Evolutionary conservation across 2,888 invertebrate species (phyloP), one percentile per base, ranked within the genome.

Genomic region (Pseudoips prasinana): DNA sequence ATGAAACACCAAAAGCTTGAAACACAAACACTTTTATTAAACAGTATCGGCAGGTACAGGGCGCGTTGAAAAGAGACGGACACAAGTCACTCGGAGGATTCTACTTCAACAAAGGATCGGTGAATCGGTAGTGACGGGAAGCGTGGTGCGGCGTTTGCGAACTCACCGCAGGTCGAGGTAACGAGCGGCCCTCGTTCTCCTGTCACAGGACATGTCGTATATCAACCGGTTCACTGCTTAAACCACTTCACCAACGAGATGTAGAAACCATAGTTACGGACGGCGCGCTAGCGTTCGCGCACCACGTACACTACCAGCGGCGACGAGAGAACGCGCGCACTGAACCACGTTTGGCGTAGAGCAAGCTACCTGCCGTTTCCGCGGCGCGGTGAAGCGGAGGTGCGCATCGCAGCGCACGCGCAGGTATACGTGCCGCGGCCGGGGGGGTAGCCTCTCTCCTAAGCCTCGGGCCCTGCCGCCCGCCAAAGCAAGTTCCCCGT

Each of bases 131-230:
- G 70, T 68, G 77, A 70, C 73, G 79, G 83, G 80, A 80, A 76
- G 75, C 80, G 57, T 67, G 65, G 70, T 68, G 58, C 57, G 61
- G 61, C 59, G 69, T 20, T 65, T 66, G 65, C 64, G 67, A 77
- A 87, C 88, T 88, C 86, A 88, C 88, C 88, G 87, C 78, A 88
- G 82, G 71, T 87, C 88, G 75, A 87, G 87, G 78, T 79, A 84
- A 64, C 88, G 87, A 68, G 82, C 83, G 67, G 80, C 74, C 70
- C 85, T 87, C 68, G 81, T 84, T 86, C 84, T 84, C 78, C 86
- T 83, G 68, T 87, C 87, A 79, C 86, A 86, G 81, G 87, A 88
- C 87, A 88, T 88, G 66, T 81, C 84, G 84, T 75, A 53, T 66
- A 73, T 73, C 47, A 71, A 73, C 57, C 53, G 60, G 52, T 73